A percentile compares a stretch with the other conserved stretches of the same genome.
Evolutionary conservation across 1,140 invertebrate genomes (phyloP).

Genomic region (Maconellicoccus hirsutus): DNA sequence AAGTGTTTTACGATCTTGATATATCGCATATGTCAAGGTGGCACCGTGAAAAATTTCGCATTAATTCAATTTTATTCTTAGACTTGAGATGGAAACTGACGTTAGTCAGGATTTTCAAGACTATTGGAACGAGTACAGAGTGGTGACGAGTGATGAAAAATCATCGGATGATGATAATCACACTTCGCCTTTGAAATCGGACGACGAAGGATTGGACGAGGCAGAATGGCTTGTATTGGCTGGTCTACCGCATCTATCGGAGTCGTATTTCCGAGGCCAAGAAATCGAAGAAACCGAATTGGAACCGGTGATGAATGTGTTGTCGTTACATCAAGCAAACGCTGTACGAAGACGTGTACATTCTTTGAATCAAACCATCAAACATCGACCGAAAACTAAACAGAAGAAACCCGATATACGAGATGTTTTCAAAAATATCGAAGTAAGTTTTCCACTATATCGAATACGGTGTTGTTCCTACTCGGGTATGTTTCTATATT

Average conservation of each 20-base stretch:
- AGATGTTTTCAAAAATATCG: constrained; percentile 64
- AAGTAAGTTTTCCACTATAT: constrained; percentile 45
- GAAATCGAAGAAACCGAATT: constrained; percentile 46
- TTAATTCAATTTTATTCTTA: constrained; percentile 30
- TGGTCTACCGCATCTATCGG: constrained; percentile 44
- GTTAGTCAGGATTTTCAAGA: constrained; percentile 37
- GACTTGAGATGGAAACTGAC: constrained; percentile 31
- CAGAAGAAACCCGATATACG: constrained; percentile 59
- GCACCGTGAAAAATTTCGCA: background rate
- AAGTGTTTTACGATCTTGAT: background rate
- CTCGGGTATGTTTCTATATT: too few species aligned
- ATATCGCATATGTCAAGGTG: background rate
- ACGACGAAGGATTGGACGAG: constrained; percentile 43
- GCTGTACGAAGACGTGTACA: constrained; percentile 61
- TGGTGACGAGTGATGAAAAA: constrained; percentile 40
- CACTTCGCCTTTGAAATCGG: constrained; percentile 1
- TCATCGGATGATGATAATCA: constrained; percentile 24
- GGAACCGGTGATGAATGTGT: constrained; percentile 41
- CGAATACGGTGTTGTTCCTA: too few species aligned
- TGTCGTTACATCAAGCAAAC: constrained; percentile 55
- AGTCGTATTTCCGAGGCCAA: constrained; percentile 43
- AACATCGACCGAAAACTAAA: constrained; percentile 46
- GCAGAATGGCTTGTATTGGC: constrained; percentile 46
- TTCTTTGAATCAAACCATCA: constrained; percentile 63
- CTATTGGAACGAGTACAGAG: constrained; percentile 40